Percentiles rank a stretch among this genome's conserved stretches.
Evolutionary conservation across 2,888 invertebrate species (phyloP).

Genomic region (Eupithecia insigniata): DNA sequence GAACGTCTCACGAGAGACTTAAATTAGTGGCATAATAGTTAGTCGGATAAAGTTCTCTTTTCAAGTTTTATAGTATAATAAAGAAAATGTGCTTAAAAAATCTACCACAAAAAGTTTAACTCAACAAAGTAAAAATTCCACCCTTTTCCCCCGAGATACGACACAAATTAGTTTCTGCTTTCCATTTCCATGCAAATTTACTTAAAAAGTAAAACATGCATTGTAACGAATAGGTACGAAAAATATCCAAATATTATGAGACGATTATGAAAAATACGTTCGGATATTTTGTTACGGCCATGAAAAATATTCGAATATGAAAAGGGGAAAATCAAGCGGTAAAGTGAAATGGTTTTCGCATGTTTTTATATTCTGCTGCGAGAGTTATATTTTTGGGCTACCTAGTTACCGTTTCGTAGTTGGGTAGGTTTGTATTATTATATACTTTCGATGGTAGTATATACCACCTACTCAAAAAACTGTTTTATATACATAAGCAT

Average conservation of each 20-base stretch:
- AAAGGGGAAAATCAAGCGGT: neutral
- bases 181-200: slow-evolving; percentile 53
- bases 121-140: slow-evolving; percentile 17
- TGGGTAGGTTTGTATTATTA: too few species aligned
- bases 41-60: neutral
- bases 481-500: too few species aligned
- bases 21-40: neutral
- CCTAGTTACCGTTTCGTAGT: neutral
- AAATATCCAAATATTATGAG: slow-evolving; percentile 18
- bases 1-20: too few species aligned
- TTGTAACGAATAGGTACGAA: slow-evolving; percentile 36
- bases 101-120: slow-evolving; percentile 14
- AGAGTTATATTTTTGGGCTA: neutral
- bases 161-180: slow-evolving; percentile 51
- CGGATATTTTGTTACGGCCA: slow-evolving; percentile 37
- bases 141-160: slow-evolving; percentile 37
- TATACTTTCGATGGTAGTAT: too few species aligned
- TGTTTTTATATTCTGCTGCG: neutral
- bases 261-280: slow-evolving; percentile 8
- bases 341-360: slow-evolving; percentile 3
- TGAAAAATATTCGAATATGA: slow-evolving; percentile 5
- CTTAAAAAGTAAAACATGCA: slow-evolving; percentile 45
- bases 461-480: neutral
- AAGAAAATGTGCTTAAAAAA: neutral
- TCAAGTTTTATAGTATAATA: neutral